These are phyloP conservation scores for Yasuhikotakia modesta DNA, from an alignment of 2,797 vertebrate species.

Conservation along the genomic window DNA sequence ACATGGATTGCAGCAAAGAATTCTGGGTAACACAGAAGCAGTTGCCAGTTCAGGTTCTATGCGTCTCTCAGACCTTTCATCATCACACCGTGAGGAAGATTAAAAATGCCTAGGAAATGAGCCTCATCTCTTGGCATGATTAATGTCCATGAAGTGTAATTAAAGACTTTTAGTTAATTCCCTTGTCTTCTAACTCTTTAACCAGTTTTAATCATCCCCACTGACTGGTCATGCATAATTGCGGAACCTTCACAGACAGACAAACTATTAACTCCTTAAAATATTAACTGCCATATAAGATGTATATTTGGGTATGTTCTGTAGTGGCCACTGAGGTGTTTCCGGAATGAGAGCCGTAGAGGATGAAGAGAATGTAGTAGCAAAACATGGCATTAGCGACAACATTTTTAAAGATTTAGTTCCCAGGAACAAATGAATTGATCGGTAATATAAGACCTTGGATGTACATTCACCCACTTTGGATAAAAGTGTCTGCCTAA, in stretches of 20 bases:
- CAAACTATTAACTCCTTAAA: conserved; percentile 52
- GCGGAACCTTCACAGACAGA: conserved; percentile 66
- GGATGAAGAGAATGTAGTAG: not conserved
- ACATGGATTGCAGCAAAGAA: not conserved
- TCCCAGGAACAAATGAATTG: no score
- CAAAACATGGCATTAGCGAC: not conserved
- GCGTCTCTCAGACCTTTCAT: conserved; percentile 50
- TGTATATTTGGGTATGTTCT: conserved; percentile 44
- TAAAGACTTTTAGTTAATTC: conserved; percentile 82
- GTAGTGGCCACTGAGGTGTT: not conserved
- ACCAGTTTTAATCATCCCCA: conserved; percentile 77
- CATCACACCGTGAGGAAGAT: conserved; percentile 71
- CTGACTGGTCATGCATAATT: conserved; percentile 68
- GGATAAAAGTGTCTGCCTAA: no score
- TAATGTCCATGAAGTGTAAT: conserved; percentile 80
- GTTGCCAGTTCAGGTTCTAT: conserved; percentile 20
- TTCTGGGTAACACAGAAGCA: not conserved
- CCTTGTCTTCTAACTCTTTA: conserved; percentile 71
- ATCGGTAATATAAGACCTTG: not conserved
- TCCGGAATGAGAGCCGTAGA: not conserved
- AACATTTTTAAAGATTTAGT: not conserved
- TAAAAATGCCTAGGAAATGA: conserved; percentile 79
- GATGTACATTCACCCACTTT: not conserved
- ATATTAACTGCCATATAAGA: conserved; percentile 30
- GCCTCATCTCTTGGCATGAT: conserved; percentile 75